Evolutionary conservation across 2,113 vertebrate genomes (phyloP).

Genomic region (Psittacula cyanocephala): DNA sequence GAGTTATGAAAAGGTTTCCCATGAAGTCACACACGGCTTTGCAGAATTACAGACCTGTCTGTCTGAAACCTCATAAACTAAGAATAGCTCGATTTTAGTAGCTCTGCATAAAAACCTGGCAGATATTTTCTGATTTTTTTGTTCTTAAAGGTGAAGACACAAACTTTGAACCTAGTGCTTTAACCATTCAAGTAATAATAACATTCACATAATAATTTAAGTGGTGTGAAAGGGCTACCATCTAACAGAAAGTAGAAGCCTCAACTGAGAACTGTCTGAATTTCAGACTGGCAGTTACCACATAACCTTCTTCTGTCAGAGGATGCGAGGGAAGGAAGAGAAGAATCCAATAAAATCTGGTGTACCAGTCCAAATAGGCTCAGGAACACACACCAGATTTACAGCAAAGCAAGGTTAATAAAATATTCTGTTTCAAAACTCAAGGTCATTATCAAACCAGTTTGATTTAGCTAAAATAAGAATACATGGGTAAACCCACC

Average conservation of each 20-base stretch:
- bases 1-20: not conserved
- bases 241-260: not conserved
- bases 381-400: not conserved
- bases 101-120: not conserved
- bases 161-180: not conserved
- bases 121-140: not conserved
- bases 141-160: not conserved
- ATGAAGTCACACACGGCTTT: not conserved
- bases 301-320: not conserved
- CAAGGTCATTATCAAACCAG: not conserved
- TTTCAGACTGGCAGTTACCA: not conserved
- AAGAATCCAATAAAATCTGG: not conserved
- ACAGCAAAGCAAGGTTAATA: not conserved
- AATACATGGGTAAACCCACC: not conserved
- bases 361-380: not conserved
- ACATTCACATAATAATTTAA: not conserved
- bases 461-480: not conserved
- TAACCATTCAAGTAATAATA: not conserved
- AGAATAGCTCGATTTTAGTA: not conserved
- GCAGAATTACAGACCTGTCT: not conserved
- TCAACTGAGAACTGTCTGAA: not conserved
- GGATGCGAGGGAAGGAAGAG: not conserved
- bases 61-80: not conserved
- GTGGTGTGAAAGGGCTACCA: not conserved
- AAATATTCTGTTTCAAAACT: not conserved